A percentile compares a stretch with the other conserved stretches of the same genome.
Evolutionary conservation across 2,113 vertebrate species (phyloP).

Genomic region (Centropristis striata): DNA sequence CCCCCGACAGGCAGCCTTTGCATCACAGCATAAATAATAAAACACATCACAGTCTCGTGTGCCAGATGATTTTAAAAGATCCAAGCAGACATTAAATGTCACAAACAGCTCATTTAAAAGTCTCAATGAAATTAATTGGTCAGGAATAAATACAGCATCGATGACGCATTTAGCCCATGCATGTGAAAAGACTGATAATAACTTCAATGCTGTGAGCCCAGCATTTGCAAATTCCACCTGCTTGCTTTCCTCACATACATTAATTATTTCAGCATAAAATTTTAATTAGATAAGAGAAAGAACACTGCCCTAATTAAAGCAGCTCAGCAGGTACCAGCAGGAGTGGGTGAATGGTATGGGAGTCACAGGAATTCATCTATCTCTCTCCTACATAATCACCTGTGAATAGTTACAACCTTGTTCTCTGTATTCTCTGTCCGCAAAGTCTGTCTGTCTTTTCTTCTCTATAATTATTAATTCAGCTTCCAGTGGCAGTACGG

Average conservation of each 20-base stretch:
- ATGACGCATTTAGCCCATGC: background rate
- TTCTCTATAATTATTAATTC: constrained; percentile 26
- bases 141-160: background rate
- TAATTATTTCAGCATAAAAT: constrained; percentile 47
- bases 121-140: background rate
- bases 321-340: constrained; percentile 34
- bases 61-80: background rate
- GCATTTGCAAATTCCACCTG: constrained; percentile 25
- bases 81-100: constrained; percentile 1
- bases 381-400: constrained; percentile 37
- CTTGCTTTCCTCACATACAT: constrained; percentile 46
- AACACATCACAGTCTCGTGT: background rate
- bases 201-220: background rate
- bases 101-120: background rate
- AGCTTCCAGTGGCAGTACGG: constrained; percentile 13
- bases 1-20: background rate
- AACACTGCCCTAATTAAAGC: constrained; percentile 61
- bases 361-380: constrained; percentile 47
- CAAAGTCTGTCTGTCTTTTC: constrained; percentile 16
- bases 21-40: background rate
- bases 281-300: constrained; percentile 67
- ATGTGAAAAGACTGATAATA: background rate
- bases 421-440: constrained; percentile 13
- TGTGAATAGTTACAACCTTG: constrained; percentile 24
- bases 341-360: constrained; percentile 39